A percentile compares a stretch with the other conserved stretches of the same genome.
phyloP scores from a whole-genome alignment of 2,113 vertebrate genomes.

The Tychaedon coryphoeus region DNA sequence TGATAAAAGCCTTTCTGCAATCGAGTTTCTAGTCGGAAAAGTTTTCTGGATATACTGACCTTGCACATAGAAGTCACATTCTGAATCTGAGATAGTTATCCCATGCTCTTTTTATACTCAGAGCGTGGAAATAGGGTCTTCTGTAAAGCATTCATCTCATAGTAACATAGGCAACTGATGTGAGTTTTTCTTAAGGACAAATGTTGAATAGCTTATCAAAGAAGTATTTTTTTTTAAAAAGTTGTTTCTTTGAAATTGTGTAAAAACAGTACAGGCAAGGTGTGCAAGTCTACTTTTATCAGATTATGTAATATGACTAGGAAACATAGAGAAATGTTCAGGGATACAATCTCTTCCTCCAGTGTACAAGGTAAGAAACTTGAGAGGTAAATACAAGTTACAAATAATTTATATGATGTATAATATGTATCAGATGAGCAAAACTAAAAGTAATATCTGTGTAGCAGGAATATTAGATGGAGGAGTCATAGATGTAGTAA shows the following conservation, averaged over 20 bases:
- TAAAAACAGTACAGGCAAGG: background rate
- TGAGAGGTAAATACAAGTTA: background rate
- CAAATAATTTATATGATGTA: background rate
- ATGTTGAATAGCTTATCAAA: background rate
- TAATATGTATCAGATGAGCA: background rate
- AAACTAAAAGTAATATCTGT: background rate
- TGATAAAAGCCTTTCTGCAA: background rate
- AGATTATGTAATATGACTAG: background rate
- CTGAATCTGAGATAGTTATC: background rate
- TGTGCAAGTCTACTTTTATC: background rate
- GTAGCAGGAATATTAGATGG: background rate
- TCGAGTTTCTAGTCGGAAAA: background rate
- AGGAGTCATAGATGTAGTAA: background rate
- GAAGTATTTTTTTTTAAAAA: background rate
- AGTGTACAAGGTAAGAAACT: background rate
- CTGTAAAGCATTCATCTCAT: background rate
- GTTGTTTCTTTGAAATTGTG: background rate
- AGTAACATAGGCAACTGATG: background rate
- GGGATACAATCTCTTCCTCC: background rate
- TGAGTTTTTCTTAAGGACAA: background rate
- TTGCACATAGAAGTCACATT: background rate
- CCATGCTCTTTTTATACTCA: background rate
- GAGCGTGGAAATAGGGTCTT: background rate
- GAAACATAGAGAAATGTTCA: background rate
- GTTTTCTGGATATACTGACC: background rate